Base-by-base conservation (phyloP, 2,113 vertebrate genomes). In the Canis aureus region DNA sequence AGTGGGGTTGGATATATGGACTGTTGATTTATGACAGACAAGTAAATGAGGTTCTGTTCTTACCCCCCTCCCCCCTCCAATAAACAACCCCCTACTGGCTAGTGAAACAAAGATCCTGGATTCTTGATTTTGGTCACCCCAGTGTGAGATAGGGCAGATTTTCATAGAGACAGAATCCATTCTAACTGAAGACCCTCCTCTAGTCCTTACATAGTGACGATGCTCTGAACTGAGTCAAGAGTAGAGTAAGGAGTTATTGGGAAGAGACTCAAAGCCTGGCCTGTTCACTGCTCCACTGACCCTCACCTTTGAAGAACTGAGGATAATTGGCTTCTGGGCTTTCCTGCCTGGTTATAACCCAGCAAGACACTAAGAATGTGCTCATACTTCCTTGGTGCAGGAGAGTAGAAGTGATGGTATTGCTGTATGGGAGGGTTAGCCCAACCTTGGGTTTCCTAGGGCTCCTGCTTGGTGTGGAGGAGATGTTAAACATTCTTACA, bases 1-100 rank as follows among this genome's bases (percentile, higher is more conserved):
- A 0, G 4, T 9, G 5, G 12, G 5, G 1, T 7, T 43, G 10
- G 59, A 17, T 1, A 0, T 11, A 35, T 62, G 49, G 35, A 73
- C 23, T 8, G 1, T n/a, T 55, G 32, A 49, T 57, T 35, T 64
- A 15, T 59, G 53, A 16, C 66, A 19, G 2, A 59, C 55, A 57
- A 57, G 13, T 82, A 71, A 91, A 2, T 8, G 27, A 78, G 2
- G 0, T 55, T 23, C 71, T 71, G 38, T 82, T 71, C 25, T 29
- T 57, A 5, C 19, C 22, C 22, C 10, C 38, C 2, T 4, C 29
- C 35, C 25, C 38, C 13, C 5, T 8, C 16, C 43, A 43, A 19
- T 83, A n/a, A 95, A 76, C 15, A 81, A 6, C 0, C 16, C 35
- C 17, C 22, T 8, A 27, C 22, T n/a, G 20, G 0, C 49, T n/a